Conservation (phyloP, 2,888 invertebrate genomes). For the Napeogenes inachia region DNA sequence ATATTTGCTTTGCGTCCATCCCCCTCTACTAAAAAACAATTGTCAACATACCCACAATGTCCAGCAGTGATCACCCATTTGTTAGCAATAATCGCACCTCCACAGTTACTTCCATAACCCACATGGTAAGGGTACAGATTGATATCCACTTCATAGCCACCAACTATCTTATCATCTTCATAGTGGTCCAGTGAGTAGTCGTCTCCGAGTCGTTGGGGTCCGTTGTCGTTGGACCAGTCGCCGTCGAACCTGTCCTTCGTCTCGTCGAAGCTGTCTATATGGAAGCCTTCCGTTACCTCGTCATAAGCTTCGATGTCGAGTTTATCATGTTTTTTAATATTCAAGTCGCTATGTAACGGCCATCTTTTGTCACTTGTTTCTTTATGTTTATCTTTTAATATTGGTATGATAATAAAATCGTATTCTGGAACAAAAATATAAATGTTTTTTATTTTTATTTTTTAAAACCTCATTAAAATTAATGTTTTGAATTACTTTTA, state of each 20-base stretch:
- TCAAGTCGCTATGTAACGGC: slow-evolving; percentile 20
- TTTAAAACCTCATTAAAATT: neutral
- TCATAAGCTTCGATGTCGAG: slow-evolving; percentile 57
- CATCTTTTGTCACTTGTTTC: slow-evolving; percentile 7
- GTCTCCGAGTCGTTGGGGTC: slow-evolving; percentile 12
- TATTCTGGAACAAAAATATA: slow-evolving; percentile 43
- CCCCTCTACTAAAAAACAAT: neutral
- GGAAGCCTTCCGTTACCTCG: slow-evolving; percentile 49
- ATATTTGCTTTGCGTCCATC: neutral
- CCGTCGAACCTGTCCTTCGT: slow-evolving; percentile 34
- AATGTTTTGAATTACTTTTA: slow-evolving; percentile 35
- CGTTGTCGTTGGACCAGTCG: slow-evolving; percentile 5
- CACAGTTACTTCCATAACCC: slow-evolving; percentile 65
- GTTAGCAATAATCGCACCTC: slow-evolving; percentile 62
- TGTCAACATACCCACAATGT: slow-evolving; percentile 64
- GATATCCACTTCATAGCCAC: slow-evolving; percentile 62
- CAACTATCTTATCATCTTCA: slow-evolving; percentile 63
- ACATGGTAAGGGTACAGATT: slow-evolving; percentile 68
- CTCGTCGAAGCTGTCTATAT: slow-evolving; percentile 56
- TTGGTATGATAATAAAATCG: slow-evolving; percentile 57
- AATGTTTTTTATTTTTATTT: neutral
- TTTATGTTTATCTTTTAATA: slow-evolving; percentile 21
- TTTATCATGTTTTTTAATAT: slow-evolving; percentile 32
- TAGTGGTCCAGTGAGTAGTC: slow-evolving; percentile 29
- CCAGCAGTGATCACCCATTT: slow-evolving; percentile 67